Conservation (phyloP, 2,888 invertebrate genomes). For the Anoncus sp. region DNA sequence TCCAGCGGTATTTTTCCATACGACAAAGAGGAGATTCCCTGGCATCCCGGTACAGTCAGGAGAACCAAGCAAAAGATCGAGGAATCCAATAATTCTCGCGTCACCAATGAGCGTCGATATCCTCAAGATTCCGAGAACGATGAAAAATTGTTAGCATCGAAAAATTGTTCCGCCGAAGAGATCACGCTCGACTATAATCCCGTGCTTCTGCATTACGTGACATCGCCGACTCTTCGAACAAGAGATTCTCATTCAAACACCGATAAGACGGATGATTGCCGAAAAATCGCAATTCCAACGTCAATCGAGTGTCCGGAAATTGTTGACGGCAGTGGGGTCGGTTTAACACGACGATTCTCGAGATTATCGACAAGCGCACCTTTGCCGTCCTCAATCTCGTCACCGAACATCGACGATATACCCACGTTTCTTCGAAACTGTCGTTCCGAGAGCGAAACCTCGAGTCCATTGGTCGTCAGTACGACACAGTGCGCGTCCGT, state of each 20-base stretch:
- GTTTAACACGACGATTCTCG: conserved; percentile 74
- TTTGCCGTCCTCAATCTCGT: conserved; percentile 78
- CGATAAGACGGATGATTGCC: conserved; percentile 35
- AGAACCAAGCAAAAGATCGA: conserved; percentile 89
- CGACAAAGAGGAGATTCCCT: conserved; percentile 87
- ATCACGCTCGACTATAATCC: conserved; percentile 78
- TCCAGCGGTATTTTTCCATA: conserved; percentile 85
- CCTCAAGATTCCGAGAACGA: no score
- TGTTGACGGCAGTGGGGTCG: neutral
- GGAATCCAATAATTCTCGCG: conserved; percentile 83
- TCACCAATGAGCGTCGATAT: no score
- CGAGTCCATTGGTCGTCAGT: conserved; percentile 82
- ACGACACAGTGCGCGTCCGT: conserved; percentile 84
- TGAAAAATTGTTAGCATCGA: conserved; percentile 50
- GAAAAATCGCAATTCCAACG: conserved; percentile 41
- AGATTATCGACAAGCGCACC: conserved; percentile 82
- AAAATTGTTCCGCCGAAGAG: conserved; percentile 73
- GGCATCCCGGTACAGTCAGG: conserved; percentile 89
- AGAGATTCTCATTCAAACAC: conserved; percentile 69
- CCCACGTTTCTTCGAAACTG: conserved; percentile 77
- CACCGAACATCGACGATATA: conserved; percentile 81
- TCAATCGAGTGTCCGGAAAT: conserved; percentile 64
- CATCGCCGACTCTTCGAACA: conserved; percentile 77
- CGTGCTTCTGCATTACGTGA: conserved; percentile 79
- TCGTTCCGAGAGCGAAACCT: conserved; percentile 81